phyloP scores from a whole-genome alignment of 92 coral and sea anemone genomes.

The Paramuricea clavata region DNA sequence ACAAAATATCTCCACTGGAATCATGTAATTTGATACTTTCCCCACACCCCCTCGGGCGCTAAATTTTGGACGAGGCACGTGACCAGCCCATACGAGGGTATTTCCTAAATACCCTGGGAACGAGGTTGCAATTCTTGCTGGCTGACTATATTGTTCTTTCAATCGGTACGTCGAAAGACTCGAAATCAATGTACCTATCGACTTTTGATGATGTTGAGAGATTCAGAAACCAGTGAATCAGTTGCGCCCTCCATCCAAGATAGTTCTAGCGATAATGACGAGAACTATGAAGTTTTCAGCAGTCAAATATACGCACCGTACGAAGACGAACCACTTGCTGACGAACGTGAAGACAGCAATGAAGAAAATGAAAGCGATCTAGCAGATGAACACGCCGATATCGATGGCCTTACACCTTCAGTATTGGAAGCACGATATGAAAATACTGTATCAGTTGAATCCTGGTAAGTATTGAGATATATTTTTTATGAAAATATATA shows the following conservation, averaged over 20 bases:
- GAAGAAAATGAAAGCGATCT: background rate
- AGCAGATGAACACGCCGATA: conserved; percentile 11
- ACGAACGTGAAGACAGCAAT: background rate
- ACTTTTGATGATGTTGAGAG: background rate
- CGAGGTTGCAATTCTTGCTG: no score
- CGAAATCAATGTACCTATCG: no score
- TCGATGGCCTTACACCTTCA: background rate
- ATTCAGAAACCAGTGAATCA: background rate
- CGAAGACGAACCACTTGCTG: conserved; percentile 18
- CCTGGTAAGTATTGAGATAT: background rate
- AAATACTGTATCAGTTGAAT: background rate
- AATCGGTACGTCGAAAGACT: no score
- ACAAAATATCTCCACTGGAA: no score
- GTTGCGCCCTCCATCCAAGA: background rate
- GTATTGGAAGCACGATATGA: conserved; percentile 4
- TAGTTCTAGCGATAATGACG: background rate
- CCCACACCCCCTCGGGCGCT: no score
- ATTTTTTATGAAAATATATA: background rate
- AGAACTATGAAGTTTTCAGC: background rate
- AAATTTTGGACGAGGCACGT: no score
- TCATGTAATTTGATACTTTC: no score
- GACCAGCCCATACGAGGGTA: no score
- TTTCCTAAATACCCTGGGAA: no score
- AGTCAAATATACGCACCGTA: background rate
- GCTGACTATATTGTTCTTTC: no score